phyloP scores from a whole-genome alignment of 2,797 vertebrate genomes.

The Xenentodon cancila region DNA sequence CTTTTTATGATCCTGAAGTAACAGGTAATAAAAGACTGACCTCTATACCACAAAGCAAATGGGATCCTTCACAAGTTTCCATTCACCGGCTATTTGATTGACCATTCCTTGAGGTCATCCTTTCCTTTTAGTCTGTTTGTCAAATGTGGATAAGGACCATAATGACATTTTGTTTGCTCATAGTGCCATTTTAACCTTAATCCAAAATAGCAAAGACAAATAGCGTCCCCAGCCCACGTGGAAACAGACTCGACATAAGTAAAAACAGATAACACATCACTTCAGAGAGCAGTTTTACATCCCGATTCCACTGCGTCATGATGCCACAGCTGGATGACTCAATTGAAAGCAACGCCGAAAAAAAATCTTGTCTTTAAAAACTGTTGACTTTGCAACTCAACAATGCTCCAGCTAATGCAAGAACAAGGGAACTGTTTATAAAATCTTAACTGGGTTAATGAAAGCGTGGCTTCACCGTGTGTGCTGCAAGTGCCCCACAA shows the following conservation, averaged over 20 bases:
- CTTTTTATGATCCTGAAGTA: slow-evolving; percentile 6
- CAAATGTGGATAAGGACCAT: slow-evolving; percentile 36
- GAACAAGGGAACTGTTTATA: background rate
- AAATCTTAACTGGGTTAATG: slow-evolving; percentile 2
- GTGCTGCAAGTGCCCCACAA: background rate
- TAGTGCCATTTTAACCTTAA: slow-evolving; percentile 49
- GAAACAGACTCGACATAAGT: slow-evolving; percentile 33
- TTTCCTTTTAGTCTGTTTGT: slow-evolving; percentile 64
- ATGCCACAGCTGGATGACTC: slow-evolving; percentile 2
- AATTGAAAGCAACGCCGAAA: slow-evolving; percentile 12
- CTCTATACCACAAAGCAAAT: slow-evolving; percentile 47
- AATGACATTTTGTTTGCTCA: slow-evolving; percentile 1
- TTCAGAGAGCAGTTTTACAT: slow-evolving; percentile 19
- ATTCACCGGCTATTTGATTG: slow-evolving; percentile 55
- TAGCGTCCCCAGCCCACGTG: slow-evolving; percentile 37
- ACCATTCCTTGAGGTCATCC: slow-evolving; percentile 53
- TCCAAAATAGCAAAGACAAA: slow-evolving; percentile 44
- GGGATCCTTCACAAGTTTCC: slow-evolving; percentile 49
- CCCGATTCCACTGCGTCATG: background rate
- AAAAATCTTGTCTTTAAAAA: slow-evolving; percentile 19
- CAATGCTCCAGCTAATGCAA: slow-evolving; percentile 1
- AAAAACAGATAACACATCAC: slow-evolving; percentile 36
- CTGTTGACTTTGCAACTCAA: background rate
- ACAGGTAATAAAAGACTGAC: slow-evolving; percentile 42
- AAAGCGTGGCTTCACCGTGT: background rate